Conservation (phyloP, 2,888 invertebrate genomes). For the Gastrophysa polygoni region DNA sequence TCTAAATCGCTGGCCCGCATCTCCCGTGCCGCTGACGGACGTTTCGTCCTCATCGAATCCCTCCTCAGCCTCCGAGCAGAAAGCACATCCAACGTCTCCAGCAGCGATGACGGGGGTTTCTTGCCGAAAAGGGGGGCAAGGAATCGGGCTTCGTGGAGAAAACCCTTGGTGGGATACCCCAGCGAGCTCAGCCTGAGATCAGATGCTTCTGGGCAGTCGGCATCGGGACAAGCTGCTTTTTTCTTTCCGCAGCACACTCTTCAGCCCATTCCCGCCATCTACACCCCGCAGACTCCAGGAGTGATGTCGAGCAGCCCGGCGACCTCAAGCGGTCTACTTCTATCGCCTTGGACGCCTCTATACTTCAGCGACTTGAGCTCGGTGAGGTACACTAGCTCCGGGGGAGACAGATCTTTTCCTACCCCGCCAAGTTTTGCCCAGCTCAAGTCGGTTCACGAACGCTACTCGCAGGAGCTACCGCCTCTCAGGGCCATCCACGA, state of each 20-base stretch:
- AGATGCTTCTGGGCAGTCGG: conserved; percentile 65
- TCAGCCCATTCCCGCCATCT: conserved; percentile 55
- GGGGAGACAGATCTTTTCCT: conserved; percentile 73
- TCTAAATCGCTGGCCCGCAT: conserved; percentile 67
- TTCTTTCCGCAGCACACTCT: conserved; percentile 42
- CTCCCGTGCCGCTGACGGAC: conserved; percentile 75
- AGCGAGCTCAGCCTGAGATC: conserved; percentile 70
- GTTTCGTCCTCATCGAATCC: conserved; percentile 70
- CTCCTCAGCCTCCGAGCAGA: conserved; percentile 62
- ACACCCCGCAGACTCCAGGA: conserved; percentile 60
- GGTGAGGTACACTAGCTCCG: conserved; percentile 80
- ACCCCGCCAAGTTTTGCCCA: conserved; percentile 74
- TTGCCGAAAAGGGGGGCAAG: conserved; percentile 64
- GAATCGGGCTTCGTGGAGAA: conserved; percentile 68
- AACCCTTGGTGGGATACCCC: conserved; percentile 68
- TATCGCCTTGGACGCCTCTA: conserved; percentile 73
- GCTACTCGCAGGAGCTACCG: conserved; percentile 76
- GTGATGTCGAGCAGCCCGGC: conserved; percentile 73
- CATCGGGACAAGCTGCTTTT: conserved; percentile 51
- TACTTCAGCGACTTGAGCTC: conserved; percentile 89
- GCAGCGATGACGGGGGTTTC: conserved; percentile 86
- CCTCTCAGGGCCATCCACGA: conserved; percentile 74
- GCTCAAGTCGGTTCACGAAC: conserved; percentile 68
- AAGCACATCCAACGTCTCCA: conserved; percentile 63
- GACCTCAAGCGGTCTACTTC: conserved; percentile 64